These are phyloP conservation scores for Uria lomvia DNA, from an alignment of 2,113 vertebrate species.

Conservation along the genomic window DNA sequence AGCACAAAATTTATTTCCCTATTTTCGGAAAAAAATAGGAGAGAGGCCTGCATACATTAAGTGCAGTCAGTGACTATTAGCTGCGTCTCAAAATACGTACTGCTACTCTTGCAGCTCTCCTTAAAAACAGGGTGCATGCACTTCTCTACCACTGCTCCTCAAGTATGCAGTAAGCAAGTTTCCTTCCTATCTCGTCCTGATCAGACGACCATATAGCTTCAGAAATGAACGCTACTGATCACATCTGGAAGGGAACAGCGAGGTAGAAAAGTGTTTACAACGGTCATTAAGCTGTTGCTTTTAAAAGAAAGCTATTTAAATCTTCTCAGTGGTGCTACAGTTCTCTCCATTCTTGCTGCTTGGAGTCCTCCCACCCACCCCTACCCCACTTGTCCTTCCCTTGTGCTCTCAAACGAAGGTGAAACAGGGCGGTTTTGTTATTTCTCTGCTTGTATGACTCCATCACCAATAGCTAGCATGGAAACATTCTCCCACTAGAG, in stretches of 20 bases:
- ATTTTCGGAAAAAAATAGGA: rapidly evolving
- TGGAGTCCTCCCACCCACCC: neutral
- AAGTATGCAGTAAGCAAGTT: neutral
- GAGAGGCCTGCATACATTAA: neutral
- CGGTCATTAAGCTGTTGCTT: neutral
- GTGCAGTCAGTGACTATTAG: neutral
- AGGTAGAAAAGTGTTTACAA: neutral
- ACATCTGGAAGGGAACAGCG: neutral
- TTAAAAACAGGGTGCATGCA: neutral
- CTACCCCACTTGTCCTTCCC: neutral
- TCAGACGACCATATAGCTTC: neutral
- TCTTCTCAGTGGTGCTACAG: no score
- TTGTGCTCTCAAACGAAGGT: neutral
- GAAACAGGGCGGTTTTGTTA: neutral
- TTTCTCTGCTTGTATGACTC: neutral
- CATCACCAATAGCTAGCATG: neutral
- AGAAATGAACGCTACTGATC: neutral
- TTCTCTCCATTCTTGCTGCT: neutral
- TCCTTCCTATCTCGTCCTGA: neutral
- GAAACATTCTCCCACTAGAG: neutral
- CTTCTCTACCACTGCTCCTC: neutral
- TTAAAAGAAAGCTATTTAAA: neutral
- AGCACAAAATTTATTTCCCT: neutral
- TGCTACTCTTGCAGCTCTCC: neutral
- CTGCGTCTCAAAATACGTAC: rapidly evolving